Evolutionary conservation across 1,140 invertebrate species (phyloP).

Genomic region (Eufriesea mexicana): DNA sequence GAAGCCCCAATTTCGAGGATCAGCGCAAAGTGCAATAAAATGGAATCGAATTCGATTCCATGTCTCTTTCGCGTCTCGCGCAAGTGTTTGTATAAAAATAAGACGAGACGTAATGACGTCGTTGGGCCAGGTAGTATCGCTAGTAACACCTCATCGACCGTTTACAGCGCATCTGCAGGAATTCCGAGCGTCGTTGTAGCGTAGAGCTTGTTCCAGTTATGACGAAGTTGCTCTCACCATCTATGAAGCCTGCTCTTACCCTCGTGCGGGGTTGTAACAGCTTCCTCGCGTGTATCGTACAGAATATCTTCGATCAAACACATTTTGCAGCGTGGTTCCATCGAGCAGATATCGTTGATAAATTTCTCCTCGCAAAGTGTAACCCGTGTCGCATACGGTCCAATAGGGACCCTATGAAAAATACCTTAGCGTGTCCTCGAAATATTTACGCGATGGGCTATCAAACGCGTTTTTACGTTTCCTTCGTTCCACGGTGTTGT

Average conservation of each 20-base stretch:
- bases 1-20: no score
- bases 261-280: background rate
- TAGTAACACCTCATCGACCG: background rate
- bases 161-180: background rate
- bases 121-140: no score
- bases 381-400: background rate
- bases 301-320: conserved; percentile 2
- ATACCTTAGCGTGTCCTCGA: background rate
- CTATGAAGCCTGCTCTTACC: background rate
- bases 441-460: conserved; percentile 1
- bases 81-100: background rate
- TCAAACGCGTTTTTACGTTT: background rate
- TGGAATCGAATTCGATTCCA: no score
- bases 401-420: background rate
- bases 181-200: background rate
- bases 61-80: background rate
- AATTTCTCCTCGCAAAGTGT: background rate
- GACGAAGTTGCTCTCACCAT: background rate
- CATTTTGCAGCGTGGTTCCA: background rate
- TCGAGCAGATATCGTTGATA: conserved; percentile 16
- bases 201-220: conserved; percentile 1
- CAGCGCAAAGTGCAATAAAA: no score
- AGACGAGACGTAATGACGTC: background rate
- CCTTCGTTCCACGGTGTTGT: background rate
- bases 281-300: no score